A percentile compares a stretch with the other conserved stretches of the same genome.
Conservation (phyloP, 2,888 invertebrate species). For the Dioctria linearis region DNA sequence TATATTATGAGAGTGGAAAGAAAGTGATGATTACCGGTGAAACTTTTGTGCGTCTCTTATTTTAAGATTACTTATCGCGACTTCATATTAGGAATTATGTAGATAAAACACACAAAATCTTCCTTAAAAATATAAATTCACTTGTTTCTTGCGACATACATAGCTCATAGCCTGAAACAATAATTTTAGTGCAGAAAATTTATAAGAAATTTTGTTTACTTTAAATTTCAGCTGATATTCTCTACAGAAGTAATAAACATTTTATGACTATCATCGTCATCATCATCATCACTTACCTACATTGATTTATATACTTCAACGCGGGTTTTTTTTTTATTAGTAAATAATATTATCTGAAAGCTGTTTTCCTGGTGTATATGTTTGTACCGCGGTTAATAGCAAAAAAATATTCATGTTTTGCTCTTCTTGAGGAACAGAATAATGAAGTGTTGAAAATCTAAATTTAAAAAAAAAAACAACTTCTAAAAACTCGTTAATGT, state of each 20-base stretch:
- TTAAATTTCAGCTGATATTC: not conserved
- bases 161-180: conserved; percentile 60
- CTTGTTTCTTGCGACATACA: conserved; percentile 61
- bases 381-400: not conserved
- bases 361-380: conserved; percentile 17
- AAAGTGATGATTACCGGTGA: conserved; percentile 9
- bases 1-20: not conserved
- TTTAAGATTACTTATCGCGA: not conserved
- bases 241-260: not conserved
- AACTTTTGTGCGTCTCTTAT: not conserved
- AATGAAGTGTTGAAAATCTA: conserved; percentile 31
- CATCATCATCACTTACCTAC: not conserved
- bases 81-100: not conserved
- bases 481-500: conserved; percentile 37
- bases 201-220: not conserved
- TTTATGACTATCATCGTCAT: conserved; percentile 2
- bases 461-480: conserved; percentile 10
- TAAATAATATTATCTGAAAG: not conserved
- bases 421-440: not conserved
- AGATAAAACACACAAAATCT: not conserved
- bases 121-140: not conserved
- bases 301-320: not conserved
- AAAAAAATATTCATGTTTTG: not conserved
- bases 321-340: not conserved
- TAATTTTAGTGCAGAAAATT: not conserved